Base-by-base conservation (phyloP, 1,140 invertebrate genomes). In the Brachionus rubens region DNA sequence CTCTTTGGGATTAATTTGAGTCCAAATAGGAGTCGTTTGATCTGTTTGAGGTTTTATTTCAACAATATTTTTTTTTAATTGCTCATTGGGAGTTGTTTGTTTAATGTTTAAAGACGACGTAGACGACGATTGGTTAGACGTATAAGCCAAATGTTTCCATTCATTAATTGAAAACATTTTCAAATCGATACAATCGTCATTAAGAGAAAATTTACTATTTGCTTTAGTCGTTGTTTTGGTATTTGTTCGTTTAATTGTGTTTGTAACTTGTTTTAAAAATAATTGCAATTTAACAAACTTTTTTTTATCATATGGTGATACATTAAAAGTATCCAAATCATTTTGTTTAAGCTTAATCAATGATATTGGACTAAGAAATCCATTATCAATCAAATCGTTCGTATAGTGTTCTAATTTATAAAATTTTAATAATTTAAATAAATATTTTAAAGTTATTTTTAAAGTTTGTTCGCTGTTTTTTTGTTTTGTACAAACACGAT, bases 201-300 rank as follows among this genome's bases (percentile, higher is more conserved):
- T 65, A 1, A 43, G 16, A 43, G 7, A 43, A 10, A 24, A 5
- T 24, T 65, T 24, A 41, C 33, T 43, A 65, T 19, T 43, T 9
- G 4, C 26, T 43, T 65, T 65, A 7, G 9, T 46, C 5, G 2
- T 46, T 7, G 43, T 46, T 46, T 10, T 10, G 3, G 5, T 46
- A 43, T 21, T 43, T 65, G 36, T 65, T 36, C 19, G 41, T 65
- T 65, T 65, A 43, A 43, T 65, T 24, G 33, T 65, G 43, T 28
- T 65, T 41, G 43, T 43, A 65, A 65, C 59, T 65, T 65, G 59
- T 41, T 65, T 65, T 43, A 65, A 43, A 65, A 65, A 65, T 43
- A 43, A 65, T 65, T 65, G 59, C 21, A 65, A 21, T 65, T 65
- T 65, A 9, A 65, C 12, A 65, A 65, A 65, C 24, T 65, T 65